Evolutionary conservation across 1,140 invertebrate species (phyloP), one percentile per base, ranked within the genome.

Genomic region (Diplogasteroides magnus): DNA sequence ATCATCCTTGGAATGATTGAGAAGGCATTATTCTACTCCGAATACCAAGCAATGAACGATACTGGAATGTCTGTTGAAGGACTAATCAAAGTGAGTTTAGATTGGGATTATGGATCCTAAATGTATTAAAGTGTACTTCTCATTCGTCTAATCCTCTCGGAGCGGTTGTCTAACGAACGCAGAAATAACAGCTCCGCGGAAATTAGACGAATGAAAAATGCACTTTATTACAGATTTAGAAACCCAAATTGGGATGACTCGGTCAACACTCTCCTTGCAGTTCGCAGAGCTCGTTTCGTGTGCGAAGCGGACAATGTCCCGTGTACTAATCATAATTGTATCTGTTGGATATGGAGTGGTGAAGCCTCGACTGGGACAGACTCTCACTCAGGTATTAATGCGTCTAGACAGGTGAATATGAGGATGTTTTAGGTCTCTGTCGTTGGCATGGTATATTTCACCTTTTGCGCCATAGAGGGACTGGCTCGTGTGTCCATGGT

Each of bases 271-370:
- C n/a, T n/a, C 63, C 0, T 87, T 92, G 68, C 82, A 91, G 25
- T 87, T 90, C 75, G 93, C 92, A 1, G 93, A 96, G 85, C 87
- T 93, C 82, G 87, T 94, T 11, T 93, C 91, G 0, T 91, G 90
- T 81, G 88, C 90, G 0, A 97, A 96, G 85, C 84, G 92, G 68
- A 91, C 92, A 0, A 85, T 96, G 60, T 91, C 93, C 1, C 86
- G 93, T 73, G 93, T 95, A 89, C 84, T 97, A 23, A 91, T 97
- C 61, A 90, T 97, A 31, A 93, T 95, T 68, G 92, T 94, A 65
- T 92, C 91, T 74, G 85, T 95, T 59, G 93, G 93, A 57, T 96
- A 93, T 86, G 93, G 93, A 32, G 94, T 96, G 78, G 92, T 95
- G 72, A 96, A 94, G 90, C 93, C 92, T 1, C 87, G 92, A 56